Percentiles rank a stretch among this genome's conserved stretches.
phyloP scores from a whole-genome alignment of 2,888 invertebrate genomes.

The Xestia ashworthii region DNA sequence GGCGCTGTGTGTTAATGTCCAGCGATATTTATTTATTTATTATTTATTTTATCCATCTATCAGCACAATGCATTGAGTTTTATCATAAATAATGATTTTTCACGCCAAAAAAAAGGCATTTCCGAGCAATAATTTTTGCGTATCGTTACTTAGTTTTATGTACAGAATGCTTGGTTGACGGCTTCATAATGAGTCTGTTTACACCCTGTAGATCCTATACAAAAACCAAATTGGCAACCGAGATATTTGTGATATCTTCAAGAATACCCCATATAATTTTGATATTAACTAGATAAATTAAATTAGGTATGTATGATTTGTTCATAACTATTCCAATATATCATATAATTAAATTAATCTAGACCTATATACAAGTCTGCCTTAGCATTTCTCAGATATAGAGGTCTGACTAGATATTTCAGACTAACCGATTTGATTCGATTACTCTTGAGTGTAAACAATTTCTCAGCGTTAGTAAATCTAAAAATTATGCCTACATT shows the following conservation, averaged over 20 bases:
- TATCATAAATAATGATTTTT: too few species aligned
- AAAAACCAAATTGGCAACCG: background rate
- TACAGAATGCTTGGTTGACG: too few species aligned
- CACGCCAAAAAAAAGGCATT: too few species aligned
- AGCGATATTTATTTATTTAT: too few species aligned
- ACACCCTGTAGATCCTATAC: background rate
- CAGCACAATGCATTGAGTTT: too few species aligned
- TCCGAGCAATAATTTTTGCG: too few species aligned
- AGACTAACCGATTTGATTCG: constrained; percentile 32
- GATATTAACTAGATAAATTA: background rate
- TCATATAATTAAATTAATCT: constrained; percentile 10
- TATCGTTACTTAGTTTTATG: too few species aligned
- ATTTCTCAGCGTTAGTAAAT: constrained; percentile 15
- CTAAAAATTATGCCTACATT: constrained; percentile 26
- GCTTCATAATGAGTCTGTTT: too few species aligned
- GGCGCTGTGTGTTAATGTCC: too few species aligned
- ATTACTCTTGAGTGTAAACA: constrained; percentile 39
- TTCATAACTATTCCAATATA: constrained; percentile 16
- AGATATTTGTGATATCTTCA: background rate
- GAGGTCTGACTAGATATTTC: background rate
- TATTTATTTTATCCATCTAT: too few species aligned
- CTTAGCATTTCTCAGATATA: background rate
- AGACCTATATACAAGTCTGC: background rate
- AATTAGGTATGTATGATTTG: background rate
- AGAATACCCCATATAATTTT: background rate